These are phyloP conservation scores for Nyctalus aviator DNA, from an alignment of 2,797 vertebrate species.

Conservation along the genomic window DNA sequence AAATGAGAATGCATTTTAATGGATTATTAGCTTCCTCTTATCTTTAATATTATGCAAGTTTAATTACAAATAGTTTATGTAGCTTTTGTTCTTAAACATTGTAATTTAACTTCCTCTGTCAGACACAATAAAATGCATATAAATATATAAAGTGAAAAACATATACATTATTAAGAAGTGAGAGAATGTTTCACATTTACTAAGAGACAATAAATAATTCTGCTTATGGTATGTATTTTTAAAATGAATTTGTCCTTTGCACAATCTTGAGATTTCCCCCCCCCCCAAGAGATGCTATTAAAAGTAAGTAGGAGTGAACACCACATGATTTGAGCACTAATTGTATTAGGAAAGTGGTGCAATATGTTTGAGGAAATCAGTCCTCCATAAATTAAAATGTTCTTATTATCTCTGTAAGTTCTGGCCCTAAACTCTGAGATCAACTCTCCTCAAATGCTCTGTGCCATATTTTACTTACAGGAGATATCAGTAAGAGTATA, in stretches of 20 bases:
- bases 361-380: not conserved
- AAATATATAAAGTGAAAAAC: not conserved
- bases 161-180: not conserved
- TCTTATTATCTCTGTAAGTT: not conserved
- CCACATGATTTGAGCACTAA: not conserved
- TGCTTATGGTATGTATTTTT: not conserved
- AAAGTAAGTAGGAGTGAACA: not conserved
- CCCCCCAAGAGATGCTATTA: not conserved
- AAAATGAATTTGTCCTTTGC: not conserved
- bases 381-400: not conserved
- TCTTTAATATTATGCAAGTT: not conserved
- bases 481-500: not conserved
- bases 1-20: conserved; percentile 25
- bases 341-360: not conserved
- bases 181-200: not conserved
- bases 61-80: not conserved
- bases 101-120: conserved; percentile 5
- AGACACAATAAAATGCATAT: not conserved
- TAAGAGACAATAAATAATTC: not conserved
- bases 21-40: not conserved
- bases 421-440: not conserved
- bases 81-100: not conserved
- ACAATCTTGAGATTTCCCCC: not conserved
- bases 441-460: not conserved
- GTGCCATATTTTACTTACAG: not conserved